A percentile compares a stretch with the other conserved stretches of the same genome.
Conservation (phyloP, 2,113 vertebrate genomes). For the Hyperopisus bebe region DNA sequence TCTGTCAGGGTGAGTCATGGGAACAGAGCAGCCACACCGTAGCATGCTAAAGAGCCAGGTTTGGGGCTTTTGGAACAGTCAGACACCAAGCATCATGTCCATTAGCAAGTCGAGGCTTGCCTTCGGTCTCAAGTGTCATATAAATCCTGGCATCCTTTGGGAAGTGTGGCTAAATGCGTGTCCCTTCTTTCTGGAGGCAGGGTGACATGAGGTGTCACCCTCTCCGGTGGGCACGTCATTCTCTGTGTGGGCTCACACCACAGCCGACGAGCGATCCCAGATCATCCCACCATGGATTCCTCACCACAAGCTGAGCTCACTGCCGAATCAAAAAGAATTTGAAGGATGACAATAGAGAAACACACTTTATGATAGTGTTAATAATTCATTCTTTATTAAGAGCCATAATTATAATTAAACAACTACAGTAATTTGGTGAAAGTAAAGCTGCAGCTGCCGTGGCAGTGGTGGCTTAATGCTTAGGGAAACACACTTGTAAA, state of each 20-base stretch:
- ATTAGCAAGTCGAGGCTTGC: not conserved
- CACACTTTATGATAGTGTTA: not conserved
- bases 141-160: not conserved
- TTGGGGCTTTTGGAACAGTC: not conserved
- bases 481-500: too few relatives aligned
- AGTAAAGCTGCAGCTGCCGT: not conserved
- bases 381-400: not conserved
- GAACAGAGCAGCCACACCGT: not conserved
- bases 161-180: not conserved
- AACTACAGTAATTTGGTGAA: not conserved
- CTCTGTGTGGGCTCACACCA: not conserved
- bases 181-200: not conserved
- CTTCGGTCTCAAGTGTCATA: not conserved
- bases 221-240: not conserved
- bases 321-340: not conserved
- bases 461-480: too few relatives aligned
- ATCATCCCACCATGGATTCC: not conserved
- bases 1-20: not conserved
- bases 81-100: not conserved
- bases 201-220: not conserved
- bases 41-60: not conserved
- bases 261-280: not conserved
- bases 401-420: not conserved
- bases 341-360: not conserved
- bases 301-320: not conserved